Evolutionary conservation across 2,888 invertebrate genomes (phyloP).

Genomic region (Ennomos fuscantarius): DNA sequence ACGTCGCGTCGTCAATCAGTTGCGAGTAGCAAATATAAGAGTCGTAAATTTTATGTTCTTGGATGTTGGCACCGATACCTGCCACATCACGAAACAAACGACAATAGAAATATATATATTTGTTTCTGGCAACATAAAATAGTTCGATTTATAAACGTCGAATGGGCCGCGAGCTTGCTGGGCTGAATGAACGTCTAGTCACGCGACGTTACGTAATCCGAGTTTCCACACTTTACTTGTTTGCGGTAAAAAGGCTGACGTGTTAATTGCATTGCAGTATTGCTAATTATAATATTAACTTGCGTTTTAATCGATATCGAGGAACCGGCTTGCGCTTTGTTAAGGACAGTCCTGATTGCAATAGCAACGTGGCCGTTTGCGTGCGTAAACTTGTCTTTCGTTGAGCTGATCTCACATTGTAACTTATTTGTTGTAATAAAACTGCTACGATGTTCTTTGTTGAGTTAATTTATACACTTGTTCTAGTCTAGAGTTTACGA

Average conservation of each 20-base stretch:
- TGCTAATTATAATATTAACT: slow-evolving; percentile 66
- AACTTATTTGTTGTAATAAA: slow-evolving; percentile 2
- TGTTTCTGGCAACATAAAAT: slow-evolving; percentile 36
- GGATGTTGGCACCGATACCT: slow-evolving; percentile 15
- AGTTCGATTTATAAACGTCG: slow-evolving; percentile 38
- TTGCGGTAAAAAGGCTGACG: slow-evolving; percentile 75
- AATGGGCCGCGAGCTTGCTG: slow-evolving; percentile 39
- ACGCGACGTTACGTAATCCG: slow-evolving; percentile 77
- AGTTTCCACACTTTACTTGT: slow-evolving; percentile 73
- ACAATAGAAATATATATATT: slow-evolving; percentile 22
- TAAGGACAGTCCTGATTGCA: slow-evolving; percentile 51
- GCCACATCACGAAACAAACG: background rate
- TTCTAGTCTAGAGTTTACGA: slow-evolving; percentile 25
- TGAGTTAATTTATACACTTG: background rate
- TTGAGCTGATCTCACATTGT: background rate
- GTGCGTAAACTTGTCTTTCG: slow-evolving; percentile 7
- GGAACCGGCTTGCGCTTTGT: slow-evolving; percentile 49
- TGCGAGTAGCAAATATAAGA: background rate
- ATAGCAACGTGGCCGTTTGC: slow-evolving; percentile 18
- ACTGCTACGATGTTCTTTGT: slow-evolving; percentile 10
- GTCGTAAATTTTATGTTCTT: slow-evolving; percentile 7
- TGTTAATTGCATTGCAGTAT: slow-evolving; percentile 76
- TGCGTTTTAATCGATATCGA: slow-evolving; percentile 61
- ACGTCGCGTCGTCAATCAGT: slow-evolving; percentile 11
- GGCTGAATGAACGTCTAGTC: slow-evolving; percentile 74